Base-by-base conservation (phyloP, 2,888 invertebrate genomes). In the Ptilodon capucinus region DNA sequence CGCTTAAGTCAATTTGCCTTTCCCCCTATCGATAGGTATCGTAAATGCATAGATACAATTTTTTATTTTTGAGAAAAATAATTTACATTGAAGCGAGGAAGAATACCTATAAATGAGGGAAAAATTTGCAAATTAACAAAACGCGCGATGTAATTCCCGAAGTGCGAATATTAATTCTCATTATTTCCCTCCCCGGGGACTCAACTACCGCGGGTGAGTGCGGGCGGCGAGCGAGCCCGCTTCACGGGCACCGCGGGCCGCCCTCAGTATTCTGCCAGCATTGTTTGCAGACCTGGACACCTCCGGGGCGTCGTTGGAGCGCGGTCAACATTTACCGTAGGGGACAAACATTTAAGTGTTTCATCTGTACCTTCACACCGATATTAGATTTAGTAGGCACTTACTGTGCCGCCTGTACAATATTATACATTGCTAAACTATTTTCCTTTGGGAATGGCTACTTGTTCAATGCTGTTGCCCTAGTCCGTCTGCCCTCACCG, bases 41-140 rank as follows among this genome's bases (percentile, higher is more conserved):
- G 9, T 28, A 28, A 28, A 11, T 28, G 23, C 23, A 23, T 8
- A 8, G 8, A 28, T n/a, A 28, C n/a, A 30, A 38, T 38, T 38
- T 38, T 38, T 7, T 19, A 19, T 21, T 19, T 1, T 7, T n/a
- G 2, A 34, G 16, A 34, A 34, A 16, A 34, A 34, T 16, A 8
- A 34, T n/a, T n/a, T n/a, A n/a, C 16, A 34, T 34, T 16, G n/a
- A 4, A 4, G 8, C 16, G 34, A 34, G 34, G 34, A 34, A 16
- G 16, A 0, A 4, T 8, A 8, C 8, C 4, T 16, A 6, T 34
- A 16, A 16, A 14, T 16, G 23, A 44, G 41, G 17, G 48, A 28
- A 42, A 46, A 42, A 42, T 16, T 36, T 30, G 39, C 32, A 51
- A 54, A 54, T 56, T 57, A 57, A 46, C 51, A 55, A 57, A 42